phyloP scores from a whole-genome alignment of 2,113 vertebrate genomes.

The Bufo gargarizans region DNA sequence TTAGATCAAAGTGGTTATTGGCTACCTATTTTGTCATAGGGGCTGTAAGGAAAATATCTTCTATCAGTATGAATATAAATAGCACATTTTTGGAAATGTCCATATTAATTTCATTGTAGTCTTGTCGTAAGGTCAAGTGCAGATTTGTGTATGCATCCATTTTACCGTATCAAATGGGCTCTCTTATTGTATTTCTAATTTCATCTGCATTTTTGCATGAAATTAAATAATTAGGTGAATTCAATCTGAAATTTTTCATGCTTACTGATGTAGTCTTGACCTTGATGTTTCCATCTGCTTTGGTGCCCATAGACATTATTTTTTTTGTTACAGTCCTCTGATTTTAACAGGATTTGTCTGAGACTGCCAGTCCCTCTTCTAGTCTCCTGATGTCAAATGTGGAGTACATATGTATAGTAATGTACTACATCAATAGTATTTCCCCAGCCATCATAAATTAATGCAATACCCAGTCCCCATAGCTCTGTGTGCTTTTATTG shows the following conservation, averaged over 20 bases:
- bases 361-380: not conserved
- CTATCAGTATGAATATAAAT: constrained; percentile 22
- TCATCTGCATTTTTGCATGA: not conserved
- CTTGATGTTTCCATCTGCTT: no score
- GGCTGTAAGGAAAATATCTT: constrained; percentile 12
- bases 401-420: no score
- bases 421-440: no score
- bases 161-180: not conserved
- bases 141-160: not conserved
- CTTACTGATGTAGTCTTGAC: no score
- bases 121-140: not conserved
- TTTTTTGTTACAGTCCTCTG: not conserved
- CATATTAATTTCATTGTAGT: not conserved
- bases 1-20: constrained; percentile 51
- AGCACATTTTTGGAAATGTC: not conserved
- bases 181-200: not conserved
- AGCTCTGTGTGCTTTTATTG: no score
- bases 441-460: no score
- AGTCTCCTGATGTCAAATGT: no score
- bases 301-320: no score
- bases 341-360: not conserved
- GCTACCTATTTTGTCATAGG: constrained; percentile 22
- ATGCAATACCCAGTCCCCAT: no score
- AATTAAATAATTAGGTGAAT: not conserved
- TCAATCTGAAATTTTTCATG: no score